Evolutionary conservation across 2,113 vertebrate species (phyloP), one percentile per base, ranked within the genome.

Genomic region (Lutjanus erythropterus): DNA sequence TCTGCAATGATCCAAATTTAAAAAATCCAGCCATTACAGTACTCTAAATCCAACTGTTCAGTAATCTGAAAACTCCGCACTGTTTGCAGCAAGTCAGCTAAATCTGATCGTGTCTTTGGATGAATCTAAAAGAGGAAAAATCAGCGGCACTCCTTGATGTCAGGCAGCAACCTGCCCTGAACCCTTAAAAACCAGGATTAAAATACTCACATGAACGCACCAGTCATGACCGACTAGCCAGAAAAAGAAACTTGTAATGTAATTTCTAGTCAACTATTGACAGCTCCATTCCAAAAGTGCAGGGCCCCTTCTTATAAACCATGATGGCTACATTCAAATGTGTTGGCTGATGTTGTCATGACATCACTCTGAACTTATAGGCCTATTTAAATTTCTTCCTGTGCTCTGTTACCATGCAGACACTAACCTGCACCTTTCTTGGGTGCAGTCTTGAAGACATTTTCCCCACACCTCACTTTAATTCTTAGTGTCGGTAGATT

Each of bases 311-410:
- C 80, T 93, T 94, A 93, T 94, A 90, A 92, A 90, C 88, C 65
- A 27, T 55, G 9, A 9, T 9, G 58, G 65, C 71, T 92, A 73
- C 83, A 92, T 92, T 91, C 85, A 93, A 93, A 92, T 93, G 90
- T 89, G 92, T 87, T 91, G 90, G 89, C 88, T 92, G 90, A 83
- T 87, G 81, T 33, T 74, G 60, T 74, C 31, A 80, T 94, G 93
- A 93, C 94, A 93, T 94, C 92, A 94, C 91, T 19, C 53, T 86
- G 16, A 71, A 83, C 83, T 86, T 72, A 37, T 9, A 60, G 69
- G 19, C 23, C n/a, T 75, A 92, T 91, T 92, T 94, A 94, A 93
- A 92, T 91, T 77, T 86, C 89, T 81, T 71, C 88, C 81, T 88
- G 80, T 83, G 71, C 67, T 60, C 33, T 79, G 72, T 56, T 65